A percentile compares a stretch with the other conserved stretches of the same genome.
These are phyloP conservation scores for Harpalus rufipes DNA, from an alignment of 2,888 invertebrate species.

Conservation along the genomic window DNA sequence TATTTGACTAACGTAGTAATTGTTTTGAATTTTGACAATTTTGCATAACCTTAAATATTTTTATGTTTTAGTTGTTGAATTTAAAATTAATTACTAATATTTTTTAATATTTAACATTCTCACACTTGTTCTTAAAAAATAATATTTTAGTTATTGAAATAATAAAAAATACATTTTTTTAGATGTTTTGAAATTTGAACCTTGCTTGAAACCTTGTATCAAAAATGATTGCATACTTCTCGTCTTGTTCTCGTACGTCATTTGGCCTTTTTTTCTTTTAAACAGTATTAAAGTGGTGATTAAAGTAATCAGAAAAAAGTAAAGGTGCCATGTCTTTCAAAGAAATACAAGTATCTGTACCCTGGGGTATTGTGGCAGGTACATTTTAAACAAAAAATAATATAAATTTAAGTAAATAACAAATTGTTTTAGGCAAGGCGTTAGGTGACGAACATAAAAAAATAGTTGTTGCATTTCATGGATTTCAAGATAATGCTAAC, in stretches of 20 bases:
- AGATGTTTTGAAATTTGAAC: too few relatives aligned
- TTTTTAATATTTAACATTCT: neutral
- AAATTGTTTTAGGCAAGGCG: constrained; percentile 78
- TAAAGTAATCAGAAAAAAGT: too few relatives aligned
- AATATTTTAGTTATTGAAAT: too few relatives aligned
- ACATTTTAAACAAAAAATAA: constrained; percentile 70
- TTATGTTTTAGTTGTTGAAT: neutral
- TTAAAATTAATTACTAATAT: neutral
- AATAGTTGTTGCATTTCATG: constrained; percentile 81
- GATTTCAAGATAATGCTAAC: constrained; percentile 81
- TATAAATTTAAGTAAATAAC: neutral
- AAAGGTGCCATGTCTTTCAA: constrained; percentile 7
- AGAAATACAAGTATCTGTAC: constrained; percentile 78
- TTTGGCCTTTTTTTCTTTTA: too few relatives aligned
- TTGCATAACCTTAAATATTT: neutral
- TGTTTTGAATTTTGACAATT: constrained; percentile 40
- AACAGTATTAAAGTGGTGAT: too few relatives aligned
- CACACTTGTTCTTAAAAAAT: neutral
- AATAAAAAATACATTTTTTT: too few relatives aligned
- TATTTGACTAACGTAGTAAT: constrained; percentile 33
- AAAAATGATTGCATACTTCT: too few relatives aligned
- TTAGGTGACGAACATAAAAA: constrained; percentile 81
- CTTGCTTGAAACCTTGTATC: too few relatives aligned
- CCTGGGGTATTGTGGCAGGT: constrained; percentile 81
- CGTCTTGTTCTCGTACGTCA: too few relatives aligned